A percentile compares a stretch with the other conserved stretches of the same genome.
Conservation (phyloP, 2,113 vertebrate genomes). For the Spermophilus dauricus region DNA sequence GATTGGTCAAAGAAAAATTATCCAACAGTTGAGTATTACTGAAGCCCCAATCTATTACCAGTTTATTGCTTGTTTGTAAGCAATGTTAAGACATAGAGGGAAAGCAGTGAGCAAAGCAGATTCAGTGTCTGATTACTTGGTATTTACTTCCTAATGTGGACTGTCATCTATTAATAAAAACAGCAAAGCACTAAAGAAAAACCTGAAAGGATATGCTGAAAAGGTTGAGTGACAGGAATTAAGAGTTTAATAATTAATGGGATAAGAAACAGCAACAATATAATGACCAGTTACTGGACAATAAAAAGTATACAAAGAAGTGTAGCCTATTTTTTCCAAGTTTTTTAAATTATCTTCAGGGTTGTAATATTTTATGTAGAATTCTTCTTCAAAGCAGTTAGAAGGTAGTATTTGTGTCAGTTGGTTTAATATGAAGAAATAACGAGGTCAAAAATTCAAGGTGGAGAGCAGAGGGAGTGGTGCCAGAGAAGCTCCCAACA, state of each 20-base stretch:
- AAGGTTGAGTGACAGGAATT: neutral
- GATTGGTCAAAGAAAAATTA: neutral
- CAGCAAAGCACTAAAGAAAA: neutral
- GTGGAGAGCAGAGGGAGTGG: too few species aligned
- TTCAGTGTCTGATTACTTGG: neutral
- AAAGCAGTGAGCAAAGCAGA: fast-evolving
- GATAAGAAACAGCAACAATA: neutral
- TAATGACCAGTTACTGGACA: neutral
- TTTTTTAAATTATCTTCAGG: neutral
- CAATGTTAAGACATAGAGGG: neutral
- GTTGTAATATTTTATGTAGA: neutral
- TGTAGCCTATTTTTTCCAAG: neutral
- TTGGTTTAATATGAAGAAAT: neutral
- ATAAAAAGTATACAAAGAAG: neutral
- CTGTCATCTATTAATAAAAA: neutral
- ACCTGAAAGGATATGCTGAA: neutral
- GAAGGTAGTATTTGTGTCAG: neutral
- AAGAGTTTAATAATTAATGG: neutral
- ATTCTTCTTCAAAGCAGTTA: neutral
- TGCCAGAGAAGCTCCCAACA: neutral
- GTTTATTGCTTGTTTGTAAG: neutral
- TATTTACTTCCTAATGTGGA: neutral
- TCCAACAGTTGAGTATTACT: neutral
- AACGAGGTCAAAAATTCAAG: neutral
- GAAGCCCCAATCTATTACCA: neutral